phyloP scores from a whole-genome alignment of 2,888 invertebrate genomes.

The Cylindroiulus punctatus region DNA sequence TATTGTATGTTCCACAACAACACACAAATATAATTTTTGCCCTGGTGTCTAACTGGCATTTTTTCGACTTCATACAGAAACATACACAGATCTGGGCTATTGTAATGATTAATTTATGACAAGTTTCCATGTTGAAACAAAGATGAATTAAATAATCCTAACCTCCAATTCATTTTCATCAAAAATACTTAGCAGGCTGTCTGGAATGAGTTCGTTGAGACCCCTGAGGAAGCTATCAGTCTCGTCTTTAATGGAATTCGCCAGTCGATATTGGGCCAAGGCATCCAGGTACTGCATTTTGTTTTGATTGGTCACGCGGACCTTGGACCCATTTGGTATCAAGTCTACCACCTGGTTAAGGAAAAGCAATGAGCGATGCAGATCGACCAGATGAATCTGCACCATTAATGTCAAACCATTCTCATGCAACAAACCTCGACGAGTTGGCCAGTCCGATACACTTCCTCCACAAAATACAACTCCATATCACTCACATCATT shows the following conservation, averaged over 20 bases:
- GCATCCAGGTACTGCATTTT: slow-evolving; percentile 84
- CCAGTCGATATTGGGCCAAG: slow-evolving; percentile 87
- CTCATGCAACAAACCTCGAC: slow-evolving; percentile 70
- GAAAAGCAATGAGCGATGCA: neutral
- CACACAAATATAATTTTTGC: no score
- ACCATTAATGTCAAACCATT: neutral
- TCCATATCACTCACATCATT: slow-evolving; percentile 90
- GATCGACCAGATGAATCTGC: neutral
- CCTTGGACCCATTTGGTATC: slow-evolving; percentile 81
- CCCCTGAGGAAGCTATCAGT: slow-evolving; percentile 89
- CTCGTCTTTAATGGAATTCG: slow-evolving; percentile 82
- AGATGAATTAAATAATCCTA: slow-evolving; percentile 59
- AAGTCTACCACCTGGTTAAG: slow-evolving; percentile 75
- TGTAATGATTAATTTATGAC: no score
- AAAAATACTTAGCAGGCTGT: slow-evolving; percentile 91
- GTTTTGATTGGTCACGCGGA: slow-evolving; percentile 78
- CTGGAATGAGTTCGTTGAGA: slow-evolving; percentile 89
- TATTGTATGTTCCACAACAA: no score
- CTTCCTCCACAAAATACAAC: slow-evolving; percentile 87
- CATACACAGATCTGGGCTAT: no score
- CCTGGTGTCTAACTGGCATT: no score
- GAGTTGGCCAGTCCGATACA: slow-evolving; percentile 84
- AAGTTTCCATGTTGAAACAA: neutral
- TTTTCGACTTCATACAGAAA: no score
- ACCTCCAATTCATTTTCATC: slow-evolving; percentile 97